Percentiles rank a stretch among this genome's conserved stretches.
Evolutionary conservation across 2,797 vertebrate genomes (phyloP).

Genomic region (Hippocampus kuda): DNA sequence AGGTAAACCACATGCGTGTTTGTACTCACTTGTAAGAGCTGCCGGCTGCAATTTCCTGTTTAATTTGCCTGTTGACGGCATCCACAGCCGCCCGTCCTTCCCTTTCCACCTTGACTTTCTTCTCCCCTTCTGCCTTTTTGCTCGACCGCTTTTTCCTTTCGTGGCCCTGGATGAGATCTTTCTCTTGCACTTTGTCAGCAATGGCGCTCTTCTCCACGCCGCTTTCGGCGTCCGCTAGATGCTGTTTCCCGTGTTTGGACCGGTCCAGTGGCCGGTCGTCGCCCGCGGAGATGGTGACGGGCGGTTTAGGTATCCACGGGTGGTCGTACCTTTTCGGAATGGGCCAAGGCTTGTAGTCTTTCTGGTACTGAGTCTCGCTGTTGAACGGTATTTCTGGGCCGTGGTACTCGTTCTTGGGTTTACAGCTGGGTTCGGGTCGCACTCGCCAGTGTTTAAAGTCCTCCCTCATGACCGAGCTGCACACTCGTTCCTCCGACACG

Average conservation of each 20-base stretch:
- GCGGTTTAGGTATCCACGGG: slow-evolving; percentile 88
- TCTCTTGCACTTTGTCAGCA: slow-evolving; percentile 67
- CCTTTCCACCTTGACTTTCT: slow-evolving; percentile 52
- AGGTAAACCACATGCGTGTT: neutral
- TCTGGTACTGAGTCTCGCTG: slow-evolving; percentile 93
- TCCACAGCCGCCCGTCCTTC: slow-evolving; percentile 76
- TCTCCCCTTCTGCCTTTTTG: slow-evolving; percentile 50
- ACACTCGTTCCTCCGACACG: slow-evolving; percentile 57
- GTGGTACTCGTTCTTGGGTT: slow-evolving; percentile 88
- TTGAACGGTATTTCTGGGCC: slow-evolving; percentile 82
- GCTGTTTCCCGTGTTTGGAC: slow-evolving; percentile 43
- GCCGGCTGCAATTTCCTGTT: slow-evolving; percentile 71
- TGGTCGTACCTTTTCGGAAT: slow-evolving; percentile 83
- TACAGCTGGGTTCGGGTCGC: slow-evolving; percentile 84
- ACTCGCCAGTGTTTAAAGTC: slow-evolving; percentile 91
- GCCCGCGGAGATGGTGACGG: slow-evolving; percentile 36
- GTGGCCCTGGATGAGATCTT: slow-evolving; percentile 56
- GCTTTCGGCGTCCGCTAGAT: slow-evolving; percentile 37
- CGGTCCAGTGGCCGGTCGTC: slow-evolving; percentile 45
- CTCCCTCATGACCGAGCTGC: slow-evolving; percentile 87
- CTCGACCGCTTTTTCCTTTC: slow-evolving; percentile 62
- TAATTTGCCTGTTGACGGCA: slow-evolving; percentile 89
- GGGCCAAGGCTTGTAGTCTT: slow-evolving; percentile 94
- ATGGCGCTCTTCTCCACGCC: slow-evolving; percentile 69
- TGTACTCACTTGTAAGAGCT: slow-evolving; percentile 85